phyloP scores from a whole-genome alignment of 2,888 invertebrate genomes.

The Amblyteles armatorius region DNA sequence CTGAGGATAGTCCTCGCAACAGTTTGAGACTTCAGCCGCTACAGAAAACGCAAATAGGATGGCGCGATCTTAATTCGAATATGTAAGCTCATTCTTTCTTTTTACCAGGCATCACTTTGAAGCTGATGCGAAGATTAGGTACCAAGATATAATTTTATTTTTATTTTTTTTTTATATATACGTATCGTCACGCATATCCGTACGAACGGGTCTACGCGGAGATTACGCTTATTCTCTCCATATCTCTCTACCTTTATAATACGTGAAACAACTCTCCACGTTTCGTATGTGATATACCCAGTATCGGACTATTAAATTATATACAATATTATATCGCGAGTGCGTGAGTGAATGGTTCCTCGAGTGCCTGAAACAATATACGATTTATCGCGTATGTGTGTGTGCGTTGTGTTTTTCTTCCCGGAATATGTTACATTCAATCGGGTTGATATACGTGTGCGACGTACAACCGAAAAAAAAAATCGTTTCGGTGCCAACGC shows the following conservation, averaged over 20 bases:
- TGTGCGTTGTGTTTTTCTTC: neutral
- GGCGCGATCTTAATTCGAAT: constrained; percentile 85
- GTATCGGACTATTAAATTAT: constrained; percentile 67
- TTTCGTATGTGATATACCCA: constrained; percentile 68
- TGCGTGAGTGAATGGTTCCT: constrained; percentile 52
- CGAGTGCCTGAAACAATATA: constrained; percentile 54
- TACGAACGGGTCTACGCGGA: constrained; percentile 48
- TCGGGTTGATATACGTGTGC: constrained; percentile 9
- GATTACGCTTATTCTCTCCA: constrained; percentile 49
- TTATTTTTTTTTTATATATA: constrained; percentile 16
- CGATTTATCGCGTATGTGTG: constrained; percentile 14
- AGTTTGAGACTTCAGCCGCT: constrained; percentile 91
- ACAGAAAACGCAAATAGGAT: constrained; percentile 87
- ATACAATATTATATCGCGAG: constrained; percentile 45
- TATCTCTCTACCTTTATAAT: constrained; percentile 39
- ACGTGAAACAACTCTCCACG: constrained; percentile 63
- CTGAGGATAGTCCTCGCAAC: constrained; percentile 88
- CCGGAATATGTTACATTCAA: constrained; percentile 1
- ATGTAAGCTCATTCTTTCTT: constrained; percentile 75
- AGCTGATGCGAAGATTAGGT: constrained; percentile 22
- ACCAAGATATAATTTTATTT: constrained; percentile 35
- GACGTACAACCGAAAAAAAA: constrained; percentile 2
- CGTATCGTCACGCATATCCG: constrained; percentile 32
- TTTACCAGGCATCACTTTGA: neutral
- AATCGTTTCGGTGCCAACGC: constrained; percentile 23